Percentiles rank a stretch among this genome's conserved stretches.
Evolutionary conservation across 2,888 invertebrate species (phyloP).

Genomic region (Ophion obscuratus): DNA sequence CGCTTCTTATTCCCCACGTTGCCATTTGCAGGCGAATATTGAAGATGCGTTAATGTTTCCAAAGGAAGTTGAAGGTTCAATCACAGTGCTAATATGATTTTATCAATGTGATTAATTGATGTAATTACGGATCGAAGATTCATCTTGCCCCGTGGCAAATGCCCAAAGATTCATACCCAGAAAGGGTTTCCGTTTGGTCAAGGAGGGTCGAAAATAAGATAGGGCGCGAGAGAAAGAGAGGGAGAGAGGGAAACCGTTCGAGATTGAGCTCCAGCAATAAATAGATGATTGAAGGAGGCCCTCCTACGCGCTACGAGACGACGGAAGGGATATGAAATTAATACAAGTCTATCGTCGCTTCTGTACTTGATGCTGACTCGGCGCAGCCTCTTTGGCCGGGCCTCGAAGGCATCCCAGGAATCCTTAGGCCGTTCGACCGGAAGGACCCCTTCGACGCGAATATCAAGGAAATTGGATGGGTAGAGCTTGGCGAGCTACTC

Average conservation of each 20-base stretch:
- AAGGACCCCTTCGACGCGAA: conserved; percentile 80
- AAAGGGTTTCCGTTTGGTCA: conserved; percentile 42
- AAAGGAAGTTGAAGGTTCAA: neutral
- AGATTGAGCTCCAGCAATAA: conserved; percentile 83
- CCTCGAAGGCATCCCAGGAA: conserved; percentile 80
- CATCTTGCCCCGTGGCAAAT: conserved; percentile 35
- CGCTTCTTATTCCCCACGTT: too few species aligned
- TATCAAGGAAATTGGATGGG: conserved; percentile 82
- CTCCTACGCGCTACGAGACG: conserved; percentile 73
- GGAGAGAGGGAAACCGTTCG: conserved; percentile 54
- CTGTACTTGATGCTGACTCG: conserved; percentile 65
- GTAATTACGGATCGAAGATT: conserved; percentile 46
- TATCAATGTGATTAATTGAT: conserved; percentile 23
- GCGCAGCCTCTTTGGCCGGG: conserved; percentile 72
- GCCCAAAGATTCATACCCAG: conserved; percentile 37
- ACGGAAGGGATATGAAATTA: conserved; percentile 83
- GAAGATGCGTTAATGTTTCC: neutral
- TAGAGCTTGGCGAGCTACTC: conserved; percentile 39
- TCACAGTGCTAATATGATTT: neutral
- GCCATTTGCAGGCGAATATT: neutral
- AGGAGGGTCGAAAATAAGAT: conserved; percentile 33
- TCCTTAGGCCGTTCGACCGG: conserved; percentile 81
- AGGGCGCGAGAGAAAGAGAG: neutral
- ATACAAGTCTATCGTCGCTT: conserved; percentile 80
- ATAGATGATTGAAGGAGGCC: conserved; percentile 81